Percentiles rank a stretch among this genome's conserved stretches.
phyloP scores from a whole-genome alignment of 1,140 invertebrate genomes.

The Sweltsa coloradensis region DNA sequence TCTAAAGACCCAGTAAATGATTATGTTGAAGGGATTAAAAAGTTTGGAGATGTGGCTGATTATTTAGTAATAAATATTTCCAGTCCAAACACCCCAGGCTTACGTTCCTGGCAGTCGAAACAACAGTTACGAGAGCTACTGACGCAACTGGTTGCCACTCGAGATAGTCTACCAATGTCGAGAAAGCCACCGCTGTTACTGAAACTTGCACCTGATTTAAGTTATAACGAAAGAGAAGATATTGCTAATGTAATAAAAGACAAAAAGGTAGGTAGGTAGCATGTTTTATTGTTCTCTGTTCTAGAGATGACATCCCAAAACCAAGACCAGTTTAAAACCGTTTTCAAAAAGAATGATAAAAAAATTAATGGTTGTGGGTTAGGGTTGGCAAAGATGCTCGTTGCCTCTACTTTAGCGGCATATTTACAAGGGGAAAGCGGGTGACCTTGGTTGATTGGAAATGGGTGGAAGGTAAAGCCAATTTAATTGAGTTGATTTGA shows the following conservation, averaged over 20 bases:
- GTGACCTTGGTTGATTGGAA: too few relatives aligned
- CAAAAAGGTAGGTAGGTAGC: constrained; percentile 25
- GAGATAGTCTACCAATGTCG: constrained; percentile 37
- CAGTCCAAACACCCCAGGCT: constrained; percentile 88
- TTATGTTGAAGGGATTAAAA: constrained; percentile 66
- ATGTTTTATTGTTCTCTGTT: not conserved
- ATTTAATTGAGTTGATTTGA: too few relatives aligned
- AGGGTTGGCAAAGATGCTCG: too few relatives aligned
- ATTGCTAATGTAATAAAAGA: constrained; percentile 58
- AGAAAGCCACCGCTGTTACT: constrained; percentile 61
- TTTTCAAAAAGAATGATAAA: not conserved
- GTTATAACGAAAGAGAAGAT: constrained; percentile 61
- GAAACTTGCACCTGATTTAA: constrained; percentile 91
- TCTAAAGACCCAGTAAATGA: constrained; percentile 62
- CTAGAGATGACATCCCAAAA: not conserved
- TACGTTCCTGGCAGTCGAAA: constrained; percentile 73
- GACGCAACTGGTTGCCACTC: constrained; percentile 47
- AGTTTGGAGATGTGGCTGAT: constrained; percentile 63
- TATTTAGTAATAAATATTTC: constrained; percentile 87
- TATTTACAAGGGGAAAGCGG: too few relatives aligned
- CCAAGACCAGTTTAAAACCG: too few relatives aligned
- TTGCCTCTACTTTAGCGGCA: too few relatives aligned
- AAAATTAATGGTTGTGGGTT: not conserved
- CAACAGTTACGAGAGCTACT: constrained; percentile 61
- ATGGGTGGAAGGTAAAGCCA: too few relatives aligned